Evolutionary conservation across 2,888 invertebrate species (phyloP).

Genomic region (Amblyteles armatorius): DNA sequence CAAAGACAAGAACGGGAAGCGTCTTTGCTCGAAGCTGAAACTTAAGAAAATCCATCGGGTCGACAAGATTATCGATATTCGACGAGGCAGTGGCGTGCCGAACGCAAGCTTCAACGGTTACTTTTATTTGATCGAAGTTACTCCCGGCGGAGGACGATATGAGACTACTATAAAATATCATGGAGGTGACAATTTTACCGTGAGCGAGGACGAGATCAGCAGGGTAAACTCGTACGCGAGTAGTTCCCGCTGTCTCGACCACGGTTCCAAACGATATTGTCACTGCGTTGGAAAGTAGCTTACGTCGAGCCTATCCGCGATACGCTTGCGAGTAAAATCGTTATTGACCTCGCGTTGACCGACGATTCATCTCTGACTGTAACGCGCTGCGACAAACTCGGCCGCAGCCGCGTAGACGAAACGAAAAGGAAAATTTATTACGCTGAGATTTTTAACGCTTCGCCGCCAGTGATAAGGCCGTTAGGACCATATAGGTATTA

Average conservation of each 20-base stretch:
- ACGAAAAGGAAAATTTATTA: slow-evolving; percentile 2
- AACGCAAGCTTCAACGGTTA: slow-evolving; percentile 85
- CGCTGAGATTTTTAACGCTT: slow-evolving; percentile 10
- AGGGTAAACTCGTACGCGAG: slow-evolving; percentile 79
- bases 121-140: slow-evolving; percentile 89
- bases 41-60: slow-evolving; percentile 86
- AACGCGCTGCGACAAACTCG: background rate
- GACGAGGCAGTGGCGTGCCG: slow-evolving; percentile 33
- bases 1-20: slow-evolving; percentile 75
- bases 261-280: slow-evolving; percentile 81
- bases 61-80: slow-evolving; percentile 85
- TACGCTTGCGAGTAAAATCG: background rate
- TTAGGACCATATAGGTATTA: background rate
- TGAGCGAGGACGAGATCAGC: slow-evolving; percentile 80
- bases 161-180: slow-evolving; percentile 88
- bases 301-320: background rate
- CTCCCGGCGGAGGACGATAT: slow-evolving; percentile 89
- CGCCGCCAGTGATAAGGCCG: background rate
- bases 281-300: slow-evolving; percentile 72
- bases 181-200: slow-evolving; percentile 77
- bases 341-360: background rate
- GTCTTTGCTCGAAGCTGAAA: slow-evolving; percentile 86
- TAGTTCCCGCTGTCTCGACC: slow-evolving; percentile 78
- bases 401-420: background rate
- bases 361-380: background rate